Evolutionary conservation across 1,140 invertebrate genomes (phyloP).

Genomic region (Galendromus occidentalis): DNA sequence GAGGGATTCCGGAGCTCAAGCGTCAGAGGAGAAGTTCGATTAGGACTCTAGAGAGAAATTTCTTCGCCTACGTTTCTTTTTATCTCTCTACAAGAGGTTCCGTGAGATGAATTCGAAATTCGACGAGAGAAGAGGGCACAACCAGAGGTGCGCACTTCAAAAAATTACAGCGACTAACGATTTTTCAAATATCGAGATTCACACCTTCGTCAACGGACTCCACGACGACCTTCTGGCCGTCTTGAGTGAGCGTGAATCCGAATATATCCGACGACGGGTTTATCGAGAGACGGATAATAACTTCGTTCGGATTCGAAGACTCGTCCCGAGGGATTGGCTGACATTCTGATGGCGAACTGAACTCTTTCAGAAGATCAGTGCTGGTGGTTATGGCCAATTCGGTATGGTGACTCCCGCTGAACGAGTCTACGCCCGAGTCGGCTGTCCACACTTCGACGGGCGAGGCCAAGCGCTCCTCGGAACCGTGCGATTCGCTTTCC

Average conservation of each 20-base stretch:
- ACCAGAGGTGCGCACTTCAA: no score
- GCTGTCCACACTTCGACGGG: background rate
- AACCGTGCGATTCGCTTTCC: background rate
- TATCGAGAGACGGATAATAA: background rate
- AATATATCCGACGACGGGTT: slow-evolving; percentile 3
- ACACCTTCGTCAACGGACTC: slow-evolving; percentile 5
- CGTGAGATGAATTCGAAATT: no score
- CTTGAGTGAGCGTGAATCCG: slow-evolving; percentile 1
- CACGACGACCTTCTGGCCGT: slow-evolving; percentile 8
- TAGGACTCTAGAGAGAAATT: no score
- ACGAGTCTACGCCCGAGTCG: background rate
- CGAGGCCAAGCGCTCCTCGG: background rate
- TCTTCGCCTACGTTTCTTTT: no score
- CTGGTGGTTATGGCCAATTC: background rate
- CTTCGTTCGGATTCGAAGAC: background rate
- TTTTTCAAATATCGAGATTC: no score
- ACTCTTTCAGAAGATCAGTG: background rate
- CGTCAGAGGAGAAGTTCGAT: no score
- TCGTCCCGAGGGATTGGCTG: background rate
- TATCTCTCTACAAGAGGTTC: no score
- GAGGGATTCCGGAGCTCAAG: no score
- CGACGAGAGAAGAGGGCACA: no score
- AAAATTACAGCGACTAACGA: no score
- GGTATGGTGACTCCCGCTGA: background rate
- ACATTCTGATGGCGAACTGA: background rate